Percentiles rank a stretch among this genome's conserved stretches.
These are phyloP conservation scores for Timandra comae DNA, from an alignment of 2,888 invertebrate genomes.

Conservation along the genomic window DNA sequence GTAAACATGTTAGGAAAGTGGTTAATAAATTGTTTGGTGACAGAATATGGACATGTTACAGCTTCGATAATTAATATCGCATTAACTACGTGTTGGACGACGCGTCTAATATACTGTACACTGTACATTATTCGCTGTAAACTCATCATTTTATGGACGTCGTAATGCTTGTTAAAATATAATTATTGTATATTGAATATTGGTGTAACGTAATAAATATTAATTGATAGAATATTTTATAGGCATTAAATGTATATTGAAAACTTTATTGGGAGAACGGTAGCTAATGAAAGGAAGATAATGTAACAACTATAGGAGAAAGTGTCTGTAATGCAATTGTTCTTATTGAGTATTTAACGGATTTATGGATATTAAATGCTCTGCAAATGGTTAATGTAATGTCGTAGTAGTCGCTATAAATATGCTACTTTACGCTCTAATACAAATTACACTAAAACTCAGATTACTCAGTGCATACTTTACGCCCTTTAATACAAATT, in stretches of 20 bases:
- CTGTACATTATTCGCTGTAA: conserved; percentile 23
- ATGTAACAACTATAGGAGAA: too few species aligned
- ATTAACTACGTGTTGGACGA: too few species aligned
- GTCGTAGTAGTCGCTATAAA: conserved; percentile 7
- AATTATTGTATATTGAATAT: conserved; percentile 18
- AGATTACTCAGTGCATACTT: too few species aligned
- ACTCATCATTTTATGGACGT: conserved; percentile 34
- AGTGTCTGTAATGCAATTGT: too few species aligned
- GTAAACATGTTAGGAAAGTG: conserved; percentile 2
- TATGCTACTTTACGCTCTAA: conserved; percentile 33
- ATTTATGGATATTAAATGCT: too few species aligned
- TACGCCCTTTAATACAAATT: too few species aligned
- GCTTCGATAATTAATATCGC: not conserved
- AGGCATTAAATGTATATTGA: too few species aligned
- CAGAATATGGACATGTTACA: not conserved
- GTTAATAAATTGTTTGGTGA: conserved; percentile 1
- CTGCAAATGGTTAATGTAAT: not conserved
- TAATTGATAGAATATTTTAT: too few species aligned
- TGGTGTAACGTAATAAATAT: too few species aligned
- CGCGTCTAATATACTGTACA: not conserved
- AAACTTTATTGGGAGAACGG: too few species aligned
- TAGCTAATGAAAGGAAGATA: too few species aligned
- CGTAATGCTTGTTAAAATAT: conserved; percentile 37
- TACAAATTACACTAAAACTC: too few species aligned
- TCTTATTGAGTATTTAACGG: not conserved